These are phyloP conservation scores for Malurus splendens DNA, from an alignment of 2,797 vertebrate species.

Conservation along the genomic window DNA sequence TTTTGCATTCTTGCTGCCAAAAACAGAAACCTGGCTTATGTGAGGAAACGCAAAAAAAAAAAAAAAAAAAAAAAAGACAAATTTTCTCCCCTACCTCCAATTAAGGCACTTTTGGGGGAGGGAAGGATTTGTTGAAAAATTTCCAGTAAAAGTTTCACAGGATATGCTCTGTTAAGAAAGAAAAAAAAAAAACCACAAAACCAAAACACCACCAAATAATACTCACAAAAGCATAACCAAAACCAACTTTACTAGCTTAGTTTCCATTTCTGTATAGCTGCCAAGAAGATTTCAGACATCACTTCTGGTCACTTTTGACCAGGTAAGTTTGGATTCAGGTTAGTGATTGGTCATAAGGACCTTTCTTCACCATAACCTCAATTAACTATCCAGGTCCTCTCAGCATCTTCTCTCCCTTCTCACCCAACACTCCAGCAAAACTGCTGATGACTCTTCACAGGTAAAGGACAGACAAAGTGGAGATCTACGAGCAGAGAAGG, in stretches of 20 bases:
- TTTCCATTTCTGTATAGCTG: not conserved
- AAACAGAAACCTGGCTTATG: not conserved
- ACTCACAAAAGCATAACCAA: not conserved
- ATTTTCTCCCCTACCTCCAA: not conserved
- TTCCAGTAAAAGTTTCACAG: not conserved
- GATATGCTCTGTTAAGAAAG: not conserved
- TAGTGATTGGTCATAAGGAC: not conserved
- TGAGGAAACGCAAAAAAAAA: not conserved
- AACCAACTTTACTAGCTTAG: not conserved
- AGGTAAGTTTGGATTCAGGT: not conserved
- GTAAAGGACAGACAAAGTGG: not conserved
- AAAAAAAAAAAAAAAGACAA: not conserved
- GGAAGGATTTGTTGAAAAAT: not conserved
- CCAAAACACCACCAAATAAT: not conserved
- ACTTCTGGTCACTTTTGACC: not conserved
- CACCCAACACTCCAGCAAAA: not conserved
- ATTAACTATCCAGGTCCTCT: not conserved
- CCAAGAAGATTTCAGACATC: not conserved
- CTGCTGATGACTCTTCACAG: not conserved
- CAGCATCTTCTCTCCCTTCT: not conserved
- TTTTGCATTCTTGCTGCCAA: not conserved
- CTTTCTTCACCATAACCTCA: not conserved
- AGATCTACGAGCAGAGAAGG: not conserved
- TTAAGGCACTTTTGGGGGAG: fast-evolving
- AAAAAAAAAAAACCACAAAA: not conserved